Conservation (phyloP, 2,797 vertebrate species). For the Hemitrygon akajei region DNA sequence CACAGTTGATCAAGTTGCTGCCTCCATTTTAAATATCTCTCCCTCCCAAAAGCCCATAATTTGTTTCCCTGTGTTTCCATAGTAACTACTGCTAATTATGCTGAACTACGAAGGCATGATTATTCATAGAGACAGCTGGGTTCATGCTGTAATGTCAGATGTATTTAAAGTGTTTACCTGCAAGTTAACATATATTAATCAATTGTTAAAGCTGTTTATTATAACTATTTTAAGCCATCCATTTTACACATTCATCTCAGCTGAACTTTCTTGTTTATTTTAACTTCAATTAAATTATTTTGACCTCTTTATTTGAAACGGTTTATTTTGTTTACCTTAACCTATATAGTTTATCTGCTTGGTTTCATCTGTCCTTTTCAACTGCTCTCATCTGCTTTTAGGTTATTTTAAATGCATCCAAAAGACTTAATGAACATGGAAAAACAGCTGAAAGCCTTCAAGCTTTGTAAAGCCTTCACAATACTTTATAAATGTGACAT, state of each 20-base stretch:
- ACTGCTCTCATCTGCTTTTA: too few species aligned
- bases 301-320: not conserved
- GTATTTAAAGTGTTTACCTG: not conserved
- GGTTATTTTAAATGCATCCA: not conserved
- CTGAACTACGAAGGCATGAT: not conserved
- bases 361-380: not conserved
- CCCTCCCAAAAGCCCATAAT: not conserved
- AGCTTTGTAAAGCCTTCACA: not conserved
- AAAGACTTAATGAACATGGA: not conserved
- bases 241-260: not conserved
- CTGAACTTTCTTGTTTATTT: not conserved
- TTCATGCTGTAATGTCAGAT: not conserved
- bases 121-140: not conserved
- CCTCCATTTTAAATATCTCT: not conserved
- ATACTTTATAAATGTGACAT: not conserved
- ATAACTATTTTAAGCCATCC: not conserved
- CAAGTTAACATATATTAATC: not conserved
- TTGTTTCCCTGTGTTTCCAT: constrained; percentile 3
- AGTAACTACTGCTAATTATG: not conserved
- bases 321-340: not conserved
- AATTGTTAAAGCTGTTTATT: not conserved
- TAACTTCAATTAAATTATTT: too few species aligned
- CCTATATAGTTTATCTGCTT: not conserved
- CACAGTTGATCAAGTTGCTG: not conserved
- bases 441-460: not conserved